Percentiles rank a stretch among this genome's conserved stretches.
These are phyloP conservation scores for Podilymbus podiceps DNA, from an alignment of 2,113 vertebrate species.

Conservation along the genomic window DNA sequence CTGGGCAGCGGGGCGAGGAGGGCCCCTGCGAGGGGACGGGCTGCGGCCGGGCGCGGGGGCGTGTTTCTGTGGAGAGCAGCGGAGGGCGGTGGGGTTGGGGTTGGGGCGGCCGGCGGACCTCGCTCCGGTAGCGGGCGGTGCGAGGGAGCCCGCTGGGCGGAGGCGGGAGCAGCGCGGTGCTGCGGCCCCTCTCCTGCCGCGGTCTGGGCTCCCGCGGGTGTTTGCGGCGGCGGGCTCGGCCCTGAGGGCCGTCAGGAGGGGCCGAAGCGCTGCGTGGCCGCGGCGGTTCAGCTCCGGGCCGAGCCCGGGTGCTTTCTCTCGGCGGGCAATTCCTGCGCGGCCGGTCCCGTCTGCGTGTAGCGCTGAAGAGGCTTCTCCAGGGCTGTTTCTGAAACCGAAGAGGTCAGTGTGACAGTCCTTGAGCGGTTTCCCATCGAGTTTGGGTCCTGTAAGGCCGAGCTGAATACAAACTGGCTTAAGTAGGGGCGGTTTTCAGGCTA, in stretches of 20 bases:
- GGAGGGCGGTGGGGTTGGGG: neutral
- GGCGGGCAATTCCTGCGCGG: fast-evolving
- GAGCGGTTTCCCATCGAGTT: fast-evolving
- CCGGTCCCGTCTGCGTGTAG: no score
- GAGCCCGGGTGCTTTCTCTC: fast-evolving
- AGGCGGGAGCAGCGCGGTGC: neutral
- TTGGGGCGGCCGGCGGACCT: neutral
- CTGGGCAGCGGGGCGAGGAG: neutral
- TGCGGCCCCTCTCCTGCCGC: neutral
- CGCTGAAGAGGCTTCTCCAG: fast-evolving
- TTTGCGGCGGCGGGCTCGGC: fast-evolving
- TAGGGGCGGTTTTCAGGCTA: fast-evolving
- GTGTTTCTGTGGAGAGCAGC: neutral
- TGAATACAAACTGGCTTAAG: fast-evolving
- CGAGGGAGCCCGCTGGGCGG: neutral
- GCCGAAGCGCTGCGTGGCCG: neutral
- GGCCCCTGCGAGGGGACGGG: no score
- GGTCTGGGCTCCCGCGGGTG: neutral
- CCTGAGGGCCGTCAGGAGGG: fast-evolving
- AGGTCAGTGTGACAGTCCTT: neutral
- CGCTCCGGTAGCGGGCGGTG: neutral
- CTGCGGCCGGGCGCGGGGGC: no score
- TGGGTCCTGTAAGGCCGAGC: no score
- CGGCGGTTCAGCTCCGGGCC: neutral
- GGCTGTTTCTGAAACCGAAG: neutral